phyloP scores from a whole-genome alignment of 2,797 vertebrate species.

The Chelmon rostratus region DNA sequence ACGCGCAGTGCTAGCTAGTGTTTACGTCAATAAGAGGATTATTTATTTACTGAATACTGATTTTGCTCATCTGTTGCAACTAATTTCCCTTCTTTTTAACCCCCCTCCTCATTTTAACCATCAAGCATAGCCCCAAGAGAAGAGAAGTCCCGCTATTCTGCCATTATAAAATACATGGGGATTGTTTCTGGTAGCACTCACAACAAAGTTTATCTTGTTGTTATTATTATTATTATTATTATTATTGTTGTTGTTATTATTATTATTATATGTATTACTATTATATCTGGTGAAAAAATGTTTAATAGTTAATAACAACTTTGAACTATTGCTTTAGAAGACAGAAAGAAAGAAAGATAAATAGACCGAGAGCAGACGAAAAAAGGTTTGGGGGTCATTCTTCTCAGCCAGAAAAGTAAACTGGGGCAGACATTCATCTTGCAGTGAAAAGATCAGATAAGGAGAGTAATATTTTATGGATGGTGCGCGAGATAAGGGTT shows the following conservation, averaged over 20 bases:
- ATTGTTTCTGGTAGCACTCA: background rate
- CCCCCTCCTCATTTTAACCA: background rate
- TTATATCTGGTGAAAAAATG: too few species aligned
- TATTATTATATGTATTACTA: too few species aligned
- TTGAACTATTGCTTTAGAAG: background rate
- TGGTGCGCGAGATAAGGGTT: constrained; percentile 48
- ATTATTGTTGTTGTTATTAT: too few species aligned
- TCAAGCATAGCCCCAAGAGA: background rate
- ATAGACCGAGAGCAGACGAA: background rate
- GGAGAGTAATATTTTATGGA: constrained; percentile 58
- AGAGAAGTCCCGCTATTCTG: too few species aligned
- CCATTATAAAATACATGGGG: too few species aligned
- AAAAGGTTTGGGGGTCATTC: constrained; percentile 33
- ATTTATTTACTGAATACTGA: constrained; percentile 65
- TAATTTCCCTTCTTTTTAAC: background rate
- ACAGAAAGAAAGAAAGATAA: background rate
- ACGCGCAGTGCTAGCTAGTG: constrained; percentile 34
- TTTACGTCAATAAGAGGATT: constrained; percentile 60
- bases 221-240: too few species aligned
- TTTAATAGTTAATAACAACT: too few species aligned
- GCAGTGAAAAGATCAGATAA: constrained; percentile 63
- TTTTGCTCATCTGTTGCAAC: constrained; percentile 29
- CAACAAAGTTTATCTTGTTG: too few species aligned
- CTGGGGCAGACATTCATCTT: constrained; percentile 50
- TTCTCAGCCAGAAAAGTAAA: constrained; percentile 31